phyloP scores from a whole-genome alignment of 2,113 vertebrate species.

The Pampusana beccarii region DNA sequence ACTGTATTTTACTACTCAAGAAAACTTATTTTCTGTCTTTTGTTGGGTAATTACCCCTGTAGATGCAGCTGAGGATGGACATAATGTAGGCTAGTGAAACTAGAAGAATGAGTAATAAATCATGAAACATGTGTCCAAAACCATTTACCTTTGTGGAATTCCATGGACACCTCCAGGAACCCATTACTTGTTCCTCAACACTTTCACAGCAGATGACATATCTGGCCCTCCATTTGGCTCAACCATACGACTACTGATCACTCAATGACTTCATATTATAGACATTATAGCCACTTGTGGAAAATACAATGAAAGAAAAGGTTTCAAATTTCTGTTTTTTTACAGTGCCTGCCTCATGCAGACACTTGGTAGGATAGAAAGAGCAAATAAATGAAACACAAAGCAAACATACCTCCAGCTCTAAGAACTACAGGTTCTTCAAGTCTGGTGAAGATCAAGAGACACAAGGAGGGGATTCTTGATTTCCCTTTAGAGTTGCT shows the following conservation, averaged over 20 bases:
- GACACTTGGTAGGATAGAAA: neutral
- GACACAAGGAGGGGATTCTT: neutral
- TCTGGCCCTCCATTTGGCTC: neutral
- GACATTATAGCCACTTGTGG: neutral
- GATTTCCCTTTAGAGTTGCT: constrained; percentile 5
- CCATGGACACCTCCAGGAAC: neutral
- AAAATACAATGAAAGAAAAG: neutral
- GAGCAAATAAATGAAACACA: neutral
- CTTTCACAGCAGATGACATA: neutral
- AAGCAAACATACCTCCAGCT: constrained; percentile 33
- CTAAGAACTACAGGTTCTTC: constrained; percentile 37
- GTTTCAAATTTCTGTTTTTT: neutral
- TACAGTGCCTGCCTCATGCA: neutral
- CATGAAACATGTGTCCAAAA: neutral
- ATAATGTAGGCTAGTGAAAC: neutral
- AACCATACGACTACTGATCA: neutral
- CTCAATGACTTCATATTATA: neutral
- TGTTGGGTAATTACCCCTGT: neutral
- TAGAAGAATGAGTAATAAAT: neutral
- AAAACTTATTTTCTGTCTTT: neutral
- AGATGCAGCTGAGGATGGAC: neutral
- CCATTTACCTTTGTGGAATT: neutral
- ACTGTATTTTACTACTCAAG: neutral
- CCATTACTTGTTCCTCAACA: neutral
- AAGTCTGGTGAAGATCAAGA: constrained; percentile 16